Evolutionary conservation across 92 coral and sea anemone species (phyloP).

Genomic region (Phenganax subtilis): DNA sequence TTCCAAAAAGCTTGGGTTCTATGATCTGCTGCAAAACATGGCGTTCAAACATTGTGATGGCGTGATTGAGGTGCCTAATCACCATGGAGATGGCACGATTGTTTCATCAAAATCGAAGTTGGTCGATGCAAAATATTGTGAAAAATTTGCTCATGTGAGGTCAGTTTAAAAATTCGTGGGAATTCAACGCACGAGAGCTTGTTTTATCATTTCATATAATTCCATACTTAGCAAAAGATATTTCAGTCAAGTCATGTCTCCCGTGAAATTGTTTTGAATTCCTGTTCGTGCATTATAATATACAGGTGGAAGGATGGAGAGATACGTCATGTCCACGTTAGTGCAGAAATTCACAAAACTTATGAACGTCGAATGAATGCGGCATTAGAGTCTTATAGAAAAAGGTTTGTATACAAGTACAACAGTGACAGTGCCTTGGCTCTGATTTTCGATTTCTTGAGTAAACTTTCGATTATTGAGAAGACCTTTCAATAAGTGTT

Average conservation of each 20-base stretch:
- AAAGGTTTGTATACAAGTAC: conserved; percentile 57
- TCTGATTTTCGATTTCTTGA: not conserved
- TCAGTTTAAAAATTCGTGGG: not conserved
- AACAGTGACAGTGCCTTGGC: not conserved
- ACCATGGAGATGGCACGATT: conserved; percentile 54
- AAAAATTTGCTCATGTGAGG: conserved; percentile 98
- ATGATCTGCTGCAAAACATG: conserved; percentile 78
- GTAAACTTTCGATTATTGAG: no score
- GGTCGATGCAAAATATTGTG: conserved; percentile 96
- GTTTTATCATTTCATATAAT: not conserved
- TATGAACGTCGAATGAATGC: conserved; percentile 81
- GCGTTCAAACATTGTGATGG: conserved; percentile 99
- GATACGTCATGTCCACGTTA: conserved; percentile 88
- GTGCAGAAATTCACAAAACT: conserved; percentile 93
- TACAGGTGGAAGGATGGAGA: conserved; percentile 90
- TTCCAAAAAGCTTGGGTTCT: conserved; percentile 71
- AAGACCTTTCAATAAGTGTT: no score
- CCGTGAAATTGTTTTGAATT: no score
- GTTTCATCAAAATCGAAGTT: conserved; percentile 87
- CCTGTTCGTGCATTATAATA: not conserved
- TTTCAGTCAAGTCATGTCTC: no score
- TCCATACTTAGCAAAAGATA: no score
- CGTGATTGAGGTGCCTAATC: conserved; percentile 83
- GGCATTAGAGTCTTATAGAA: conserved; percentile 78
- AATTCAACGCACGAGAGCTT: no score